A percentile compares a stretch with the other conserved stretches of the same genome.
These are phyloP conservation scores for Actinostola sp. DNA, from an alignment of 92 coral and sea anemone species.

Conservation along the genomic window DNA sequence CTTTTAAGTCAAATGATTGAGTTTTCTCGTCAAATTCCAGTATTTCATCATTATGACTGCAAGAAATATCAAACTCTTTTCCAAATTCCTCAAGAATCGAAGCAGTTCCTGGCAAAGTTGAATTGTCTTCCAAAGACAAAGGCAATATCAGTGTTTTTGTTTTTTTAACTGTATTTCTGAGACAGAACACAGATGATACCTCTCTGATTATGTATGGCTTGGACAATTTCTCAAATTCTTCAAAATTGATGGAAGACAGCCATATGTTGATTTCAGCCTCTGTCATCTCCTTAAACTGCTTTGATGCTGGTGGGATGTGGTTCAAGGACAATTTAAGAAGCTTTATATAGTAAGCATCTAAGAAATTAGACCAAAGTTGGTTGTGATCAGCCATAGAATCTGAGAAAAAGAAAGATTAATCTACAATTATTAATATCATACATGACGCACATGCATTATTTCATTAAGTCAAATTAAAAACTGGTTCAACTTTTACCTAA, in stretches of 20 bases:
- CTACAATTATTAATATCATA: no score
- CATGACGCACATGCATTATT: no score
- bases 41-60: constrained; percentile 9
- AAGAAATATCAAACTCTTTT: constrained; percentile 39
- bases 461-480: no score
- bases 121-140: constrained; percentile 47
- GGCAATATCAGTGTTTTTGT: constrained; percentile 35
- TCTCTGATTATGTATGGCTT: background rate
- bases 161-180: background rate
- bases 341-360: constrained; percentile 4
- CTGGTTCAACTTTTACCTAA: no score
- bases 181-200: constrained; percentile 6
- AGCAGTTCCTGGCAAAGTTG: constrained; percentile 46
- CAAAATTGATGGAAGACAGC: constrained; percentile 28
- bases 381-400: constrained; percentile 39
- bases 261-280: constrained; percentile 34
- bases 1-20: constrained; percentile 36
- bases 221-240: background rate
- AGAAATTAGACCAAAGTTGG: constrained; percentile 21
- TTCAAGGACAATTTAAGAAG: constrained; percentile 10
- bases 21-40: constrained; percentile 41
- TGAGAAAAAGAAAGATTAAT: background rate
- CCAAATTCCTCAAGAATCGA: constrained; percentile 57
- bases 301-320: constrained; percentile 18
- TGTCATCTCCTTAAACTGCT: constrained; percentile 21